Evolutionary conservation across 2,797 vertebrate genomes (phyloP), one percentile per base, ranked within the genome.

Genomic region (Yasuhikotakia modesta): DNA sequence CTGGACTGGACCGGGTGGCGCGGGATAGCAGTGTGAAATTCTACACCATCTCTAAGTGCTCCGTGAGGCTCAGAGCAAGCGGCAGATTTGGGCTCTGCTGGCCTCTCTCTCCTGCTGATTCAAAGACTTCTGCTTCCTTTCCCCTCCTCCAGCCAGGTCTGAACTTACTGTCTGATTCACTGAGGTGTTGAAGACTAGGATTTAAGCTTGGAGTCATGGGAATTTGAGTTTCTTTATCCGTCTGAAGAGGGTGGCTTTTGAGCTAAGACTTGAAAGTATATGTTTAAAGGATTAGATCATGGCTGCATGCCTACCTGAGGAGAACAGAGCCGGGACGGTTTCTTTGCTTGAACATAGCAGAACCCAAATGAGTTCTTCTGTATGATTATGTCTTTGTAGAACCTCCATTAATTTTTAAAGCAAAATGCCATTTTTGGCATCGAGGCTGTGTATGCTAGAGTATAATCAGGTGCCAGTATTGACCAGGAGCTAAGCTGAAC

Each of bases 11-110:
- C 78, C 14, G 45, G 61, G 46, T 83, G 72, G 73, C 75, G 78
- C 69, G 57, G 87, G 74, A 81, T 79, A 1, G 27, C 4, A 24
- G 63, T 63, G 6, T 79, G 88, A 90, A 89, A 90, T 83, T 76
- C 35, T 81, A 87, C 75, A 78, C 86, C 65, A 78, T 27, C 58
- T 65, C 32, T 61, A 78, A 69, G 69, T 67, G 69, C 77, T 80
- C 43, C 16, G 27, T 70, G 58, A 45, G 30, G 63, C 22, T 39
- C 6, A 7, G 21, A 13, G 30, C 50, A 35, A 69, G 70, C 46
- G 53, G 19, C 30, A 73, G 57, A 61, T 76, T 66, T 63, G 73
- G 53, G 53, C 22, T 58, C 45, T 66, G 64, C 77, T 73, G 43
- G 68, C 72, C 30, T 19, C 61, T 77, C 52, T 70, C 52, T 45